Evolutionary conservation across 2,888 invertebrate species (phyloP), one percentile per base, ranked within the genome.

Genomic region (Polydrusus cervinus): DNA sequence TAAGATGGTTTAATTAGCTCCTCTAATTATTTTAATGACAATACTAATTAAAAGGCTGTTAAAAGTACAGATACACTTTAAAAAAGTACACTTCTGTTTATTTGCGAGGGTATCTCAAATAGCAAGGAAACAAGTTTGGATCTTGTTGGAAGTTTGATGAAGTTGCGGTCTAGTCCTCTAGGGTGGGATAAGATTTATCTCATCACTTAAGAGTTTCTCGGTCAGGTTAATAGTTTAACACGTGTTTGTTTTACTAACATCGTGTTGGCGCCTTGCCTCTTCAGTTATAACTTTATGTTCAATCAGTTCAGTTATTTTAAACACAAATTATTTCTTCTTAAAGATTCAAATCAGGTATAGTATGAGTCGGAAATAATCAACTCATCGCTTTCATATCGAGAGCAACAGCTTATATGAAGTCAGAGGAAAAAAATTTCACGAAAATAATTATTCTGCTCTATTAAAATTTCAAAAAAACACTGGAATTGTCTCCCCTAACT

Each of bases 81-180:
- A 8, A 25, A 20, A 53, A 53, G 9, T 34, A 34, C 34, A 9
- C 5, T 34, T 7, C 34, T 34, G 34, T 34, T 34, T 34, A 34
- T 34, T 34, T 34, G 34, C 34, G 1, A 34, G 34, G 34, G 7
- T 8, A 34, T 34, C 34, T 34, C 10, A 34, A 34, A 34, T 34
- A 34, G 34, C 7, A 34, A 3, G 34, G 34, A 34, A 34, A 34
- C 34, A 7, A 34, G 34, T 75, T 71, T 60, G 61, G 49, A 55
- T 51, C 71, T 70, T 75, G 70, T 67, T 75, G 67, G 62, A 75
- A 75, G 71, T 75, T 75, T 75, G 75, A 75, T 75, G 62, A 75
- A 75, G 75, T 68, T 71, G 43, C 64, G 47, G 75, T 57, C 57
- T 73, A 61, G 68, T 69, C 69, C 72, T 64, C 72, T 25, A 45